Percentiles rank a stretch among this genome's conserved stretches.
phyloP scores from a whole-genome alignment of 2,113 vertebrate species.

The Ascaphus truei region DNA sequence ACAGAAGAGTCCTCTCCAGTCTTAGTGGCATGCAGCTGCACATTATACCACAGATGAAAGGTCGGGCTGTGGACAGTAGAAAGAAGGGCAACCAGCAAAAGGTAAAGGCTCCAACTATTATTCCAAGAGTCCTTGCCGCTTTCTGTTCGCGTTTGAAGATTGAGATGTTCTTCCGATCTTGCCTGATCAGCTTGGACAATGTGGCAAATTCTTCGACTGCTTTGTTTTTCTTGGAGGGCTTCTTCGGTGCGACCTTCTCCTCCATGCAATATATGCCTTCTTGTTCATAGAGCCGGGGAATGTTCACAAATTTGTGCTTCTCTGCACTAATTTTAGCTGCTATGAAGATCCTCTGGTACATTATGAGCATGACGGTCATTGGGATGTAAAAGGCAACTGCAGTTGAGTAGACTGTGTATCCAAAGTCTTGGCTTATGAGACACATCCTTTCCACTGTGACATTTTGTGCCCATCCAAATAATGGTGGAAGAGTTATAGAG shows the following conservation, averaged over 20 bases:
- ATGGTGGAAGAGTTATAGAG: constrained; percentile 62
- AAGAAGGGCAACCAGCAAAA: constrained; percentile 69
- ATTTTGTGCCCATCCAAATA: constrained; percentile 66
- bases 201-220: constrained; percentile 56
- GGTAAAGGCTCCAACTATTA: constrained; percentile 60
- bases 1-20: constrained; percentile 65
- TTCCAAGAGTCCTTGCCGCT: constrained; percentile 62
- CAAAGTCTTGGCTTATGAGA: constrained; percentile 69
- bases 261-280: constrained; percentile 53
- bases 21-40: constrained; percentile 63
- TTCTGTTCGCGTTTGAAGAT: constrained; percentile 71
- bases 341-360: constrained; percentile 65
- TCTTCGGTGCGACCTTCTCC: constrained; percentile 39
- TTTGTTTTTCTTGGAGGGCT: constrained; percentile 47
- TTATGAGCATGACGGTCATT: constrained; percentile 64
- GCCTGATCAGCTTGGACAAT: constrained; percentile 58
- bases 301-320: constrained; percentile 62
- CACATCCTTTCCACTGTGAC: constrained; percentile 58
- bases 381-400: constrained; percentile 69
- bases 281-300: constrained; percentile 49
- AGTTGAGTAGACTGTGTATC: constrained; percentile 65
- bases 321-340: constrained; percentile 59
- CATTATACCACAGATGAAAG: constrained; percentile 60
- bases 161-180: constrained; percentile 65
- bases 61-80: constrained; percentile 60